Evolutionary conservation across 2,113 vertebrate genomes (phyloP).

Genomic region (Cavia porcellus): DNA sequence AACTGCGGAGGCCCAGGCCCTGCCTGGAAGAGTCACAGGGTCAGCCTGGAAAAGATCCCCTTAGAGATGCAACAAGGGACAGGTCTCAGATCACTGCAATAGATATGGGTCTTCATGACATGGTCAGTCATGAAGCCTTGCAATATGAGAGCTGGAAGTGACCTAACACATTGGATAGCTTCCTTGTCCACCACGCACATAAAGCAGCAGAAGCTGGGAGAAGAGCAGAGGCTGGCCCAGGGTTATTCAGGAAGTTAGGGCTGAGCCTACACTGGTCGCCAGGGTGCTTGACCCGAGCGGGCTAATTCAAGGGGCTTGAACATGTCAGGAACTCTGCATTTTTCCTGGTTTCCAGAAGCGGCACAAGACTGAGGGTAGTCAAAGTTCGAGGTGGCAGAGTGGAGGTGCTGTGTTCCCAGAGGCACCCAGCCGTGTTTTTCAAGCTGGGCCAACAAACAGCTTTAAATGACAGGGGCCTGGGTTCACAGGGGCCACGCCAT

Average conservation of each 20-base stretch:
- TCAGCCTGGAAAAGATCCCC: background rate
- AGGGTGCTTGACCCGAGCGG: background rate
- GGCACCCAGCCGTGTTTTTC: constrained; percentile 66
- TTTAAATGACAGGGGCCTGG: constrained; percentile 78
- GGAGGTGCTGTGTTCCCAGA: background rate
- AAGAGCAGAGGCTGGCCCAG: background rate
- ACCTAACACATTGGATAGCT: background rate
- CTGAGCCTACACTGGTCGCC: background rate
- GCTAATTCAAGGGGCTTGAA: background rate
- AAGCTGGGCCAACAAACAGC: constrained; percentile 45
- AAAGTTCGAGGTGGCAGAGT: rapidly evolving
- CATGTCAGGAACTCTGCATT: background rate
- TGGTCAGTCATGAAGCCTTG: background rate
- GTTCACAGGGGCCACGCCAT: constrained; percentile 1
- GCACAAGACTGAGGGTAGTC: background rate
- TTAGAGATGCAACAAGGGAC: background rate
- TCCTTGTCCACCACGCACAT: background rate
- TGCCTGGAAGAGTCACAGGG: background rate
- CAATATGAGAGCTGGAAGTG: background rate
- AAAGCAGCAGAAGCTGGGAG: background rate
- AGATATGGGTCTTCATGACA: background rate
- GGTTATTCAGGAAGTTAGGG: background rate
- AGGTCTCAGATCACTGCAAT: background rate
- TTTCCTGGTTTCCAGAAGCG: background rate
- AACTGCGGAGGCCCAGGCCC: background rate